Evolutionary conservation across 2,888 invertebrate genomes (phyloP), one percentile per base, ranked within the genome.

Genomic region (Coelopa pilipes): DNA sequence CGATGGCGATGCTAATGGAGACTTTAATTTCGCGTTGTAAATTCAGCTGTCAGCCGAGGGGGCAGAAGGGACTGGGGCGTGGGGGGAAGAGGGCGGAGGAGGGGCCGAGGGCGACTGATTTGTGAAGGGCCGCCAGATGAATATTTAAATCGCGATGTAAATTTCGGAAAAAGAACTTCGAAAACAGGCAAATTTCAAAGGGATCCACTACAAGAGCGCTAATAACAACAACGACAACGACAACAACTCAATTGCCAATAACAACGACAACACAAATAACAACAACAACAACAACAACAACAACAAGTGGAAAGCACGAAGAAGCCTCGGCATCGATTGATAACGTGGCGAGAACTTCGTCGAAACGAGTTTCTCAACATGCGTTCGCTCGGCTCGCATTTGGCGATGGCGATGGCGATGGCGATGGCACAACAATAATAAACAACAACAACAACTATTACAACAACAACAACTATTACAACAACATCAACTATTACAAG

Each of bases 281-380:
- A 57, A 57, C 57, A 57, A 34, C 34, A 34, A 34, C 2, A 34
- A 34, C 2, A n/a, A n/a, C 2, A 34, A 34, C 2, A 34, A 34
- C 7, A 11, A 55, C n/a, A 55, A 55, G n/a, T 15, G n/a, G 19
- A 59, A 4, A 59, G 19, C n/a, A n/a, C n/a, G n/a, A 34, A 34
- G 34, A 34, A 34, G 4, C 34, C 19, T 59, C 13, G 4, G 13
- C 17, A 59, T 17, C 46, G 46, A 65, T 65, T 45, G 46, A 65
- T 47, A 17, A 65, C 65, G 65, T 65, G 65, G 65, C 65, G 19
- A 3, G n/a, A 34, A 34, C 46, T 17, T 34, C 57, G 55, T 45
- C 69, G 50, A 74, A 78, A 76, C 76, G 76, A 76, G 76, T 78
- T 76, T 67, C 57, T 53, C 68, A 67, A 45, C 34, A 34, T 34